phyloP scores from a whole-genome alignment of 37 sponge, comb jelly and placozoan species.

The Eunapius fragilis region DNA sequence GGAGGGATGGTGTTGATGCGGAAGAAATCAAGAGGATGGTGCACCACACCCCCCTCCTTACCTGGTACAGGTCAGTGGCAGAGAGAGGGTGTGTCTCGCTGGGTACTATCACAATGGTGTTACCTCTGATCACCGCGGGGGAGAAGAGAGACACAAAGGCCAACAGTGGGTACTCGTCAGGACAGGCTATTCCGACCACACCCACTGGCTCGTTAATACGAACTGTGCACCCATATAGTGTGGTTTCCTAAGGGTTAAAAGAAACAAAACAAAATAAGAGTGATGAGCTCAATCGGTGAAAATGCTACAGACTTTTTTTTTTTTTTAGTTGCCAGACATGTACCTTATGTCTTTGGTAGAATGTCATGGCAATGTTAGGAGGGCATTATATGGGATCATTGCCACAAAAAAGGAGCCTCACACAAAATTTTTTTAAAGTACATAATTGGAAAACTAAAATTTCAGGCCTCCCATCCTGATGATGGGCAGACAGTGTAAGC shows the following conservation, averaged over 20 bases:
- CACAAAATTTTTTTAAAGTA: no score
- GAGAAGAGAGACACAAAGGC: slow-evolving; percentile 95
- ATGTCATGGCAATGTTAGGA: no score
- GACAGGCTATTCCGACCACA: slow-evolving; percentile 94
- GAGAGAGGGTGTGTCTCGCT: slow-evolving; percentile 91
- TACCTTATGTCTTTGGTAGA: no score
- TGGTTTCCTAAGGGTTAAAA: slow-evolving; percentile 81
- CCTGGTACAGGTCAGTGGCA: slow-evolving; percentile 97
- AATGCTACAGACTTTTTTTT: neutral
- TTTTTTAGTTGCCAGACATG: neutral
- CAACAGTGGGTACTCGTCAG: slow-evolving; percentile 88
- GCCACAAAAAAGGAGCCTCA: no score
- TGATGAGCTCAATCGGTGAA: neutral
- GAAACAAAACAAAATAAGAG: neutral
- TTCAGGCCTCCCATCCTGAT: no score
- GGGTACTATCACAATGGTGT: slow-evolving; percentile 94
- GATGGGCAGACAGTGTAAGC: no score
- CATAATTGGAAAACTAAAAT: no score
- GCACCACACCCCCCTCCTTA: slow-evolving; percentile 6
- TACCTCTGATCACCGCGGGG: slow-evolving; percentile 94
- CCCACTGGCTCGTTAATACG: slow-evolving; percentile 94
- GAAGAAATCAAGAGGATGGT: no score
- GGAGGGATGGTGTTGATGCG: neutral
- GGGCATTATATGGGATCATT: no score
- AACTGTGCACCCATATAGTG: slow-evolving; percentile 90